These are phyloP conservation scores for Thunnus thynnus DNA, from an alignment of 2,113 vertebrate species.

Conservation along the genomic window DNA sequence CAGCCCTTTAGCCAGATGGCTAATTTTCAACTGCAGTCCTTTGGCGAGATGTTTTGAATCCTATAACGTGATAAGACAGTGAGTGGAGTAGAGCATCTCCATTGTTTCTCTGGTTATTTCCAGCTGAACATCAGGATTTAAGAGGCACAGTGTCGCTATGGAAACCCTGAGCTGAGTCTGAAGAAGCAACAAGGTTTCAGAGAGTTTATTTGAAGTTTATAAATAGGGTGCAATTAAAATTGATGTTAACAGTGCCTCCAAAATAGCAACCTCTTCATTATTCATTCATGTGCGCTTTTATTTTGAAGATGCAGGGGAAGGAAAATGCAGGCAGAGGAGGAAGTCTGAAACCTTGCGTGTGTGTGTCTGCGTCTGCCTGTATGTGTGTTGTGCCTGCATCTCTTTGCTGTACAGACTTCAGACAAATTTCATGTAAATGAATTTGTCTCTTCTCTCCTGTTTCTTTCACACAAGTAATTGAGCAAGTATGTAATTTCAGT, in stretches of 20 bases:
- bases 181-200: slow-evolving; percentile 41
- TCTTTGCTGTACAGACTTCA: not conserved
- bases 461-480: not conserved
- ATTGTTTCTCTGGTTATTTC: slow-evolving; percentile 41
- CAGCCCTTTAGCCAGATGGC: too few species aligned
- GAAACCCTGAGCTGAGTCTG: slow-evolving; percentile 64
- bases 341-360: not conserved
- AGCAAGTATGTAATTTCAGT: too few species aligned
- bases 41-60: too few species aligned
- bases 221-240: slow-evolving; percentile 74
- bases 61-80: too few species aligned
- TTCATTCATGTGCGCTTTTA: slow-evolving; percentile 49
- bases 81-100: not conserved
- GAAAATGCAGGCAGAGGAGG: slow-evolving; percentile 8
- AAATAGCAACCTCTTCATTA: slow-evolving; percentile 45
- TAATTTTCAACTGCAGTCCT: too few species aligned
- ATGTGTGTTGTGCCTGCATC: not conserved
- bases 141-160: slow-evolving; percentile 73
- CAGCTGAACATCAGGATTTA: slow-evolving; percentile 25
- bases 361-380: not conserved
- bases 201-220: slow-evolving; percentile 72
- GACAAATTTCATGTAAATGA: too few species aligned
- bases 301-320: slow-evolving; percentile 37
- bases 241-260: slow-evolving; percentile 42
- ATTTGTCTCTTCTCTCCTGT: not conserved